These are phyloP conservation scores for Percopsis transmontana DNA, from an alignment of 2,113 vertebrate species.

Conservation along the genomic window DNA sequence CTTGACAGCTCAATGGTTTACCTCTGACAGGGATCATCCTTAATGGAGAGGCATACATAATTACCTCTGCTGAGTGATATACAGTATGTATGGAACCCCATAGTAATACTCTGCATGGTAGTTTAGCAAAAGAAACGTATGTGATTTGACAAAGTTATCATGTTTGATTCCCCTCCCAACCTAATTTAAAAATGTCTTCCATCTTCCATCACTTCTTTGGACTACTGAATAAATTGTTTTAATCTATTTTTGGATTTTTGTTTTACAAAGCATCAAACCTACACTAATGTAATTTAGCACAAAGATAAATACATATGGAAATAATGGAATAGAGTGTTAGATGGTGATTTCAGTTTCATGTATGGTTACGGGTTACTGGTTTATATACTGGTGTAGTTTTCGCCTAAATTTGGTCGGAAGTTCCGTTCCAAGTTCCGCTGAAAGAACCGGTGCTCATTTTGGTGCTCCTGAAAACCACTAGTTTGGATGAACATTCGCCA, in stretches of 20 bases:
- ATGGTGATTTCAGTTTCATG: too few relatives aligned
- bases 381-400: too few relatives aligned
- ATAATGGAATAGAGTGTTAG: not conserved
- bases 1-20: not conserved
- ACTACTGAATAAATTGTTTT: not conserved
- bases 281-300: not conserved
- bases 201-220: not conserved
- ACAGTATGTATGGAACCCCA: not conserved
- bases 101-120: not conserved
- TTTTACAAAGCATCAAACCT: not conserved
- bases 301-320: not conserved
- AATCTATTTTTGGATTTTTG: not conserved
- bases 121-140: not conserved
- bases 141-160: slow-evolving; percentile 9
- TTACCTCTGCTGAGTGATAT: not conserved
- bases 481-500: too few relatives aligned
- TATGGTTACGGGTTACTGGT: too few relatives aligned
- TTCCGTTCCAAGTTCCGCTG: too few relatives aligned
- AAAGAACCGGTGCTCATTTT: too few relatives aligned
- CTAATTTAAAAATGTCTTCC: too few relatives aligned
- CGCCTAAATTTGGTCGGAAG: too few relatives aligned
- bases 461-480: too few relatives aligned
- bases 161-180: too few relatives aligned
- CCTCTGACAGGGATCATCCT: too few relatives aligned
- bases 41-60: not conserved